Conservation (phyloP, 2,113 vertebrate species). For the Channa maculata region DNA sequence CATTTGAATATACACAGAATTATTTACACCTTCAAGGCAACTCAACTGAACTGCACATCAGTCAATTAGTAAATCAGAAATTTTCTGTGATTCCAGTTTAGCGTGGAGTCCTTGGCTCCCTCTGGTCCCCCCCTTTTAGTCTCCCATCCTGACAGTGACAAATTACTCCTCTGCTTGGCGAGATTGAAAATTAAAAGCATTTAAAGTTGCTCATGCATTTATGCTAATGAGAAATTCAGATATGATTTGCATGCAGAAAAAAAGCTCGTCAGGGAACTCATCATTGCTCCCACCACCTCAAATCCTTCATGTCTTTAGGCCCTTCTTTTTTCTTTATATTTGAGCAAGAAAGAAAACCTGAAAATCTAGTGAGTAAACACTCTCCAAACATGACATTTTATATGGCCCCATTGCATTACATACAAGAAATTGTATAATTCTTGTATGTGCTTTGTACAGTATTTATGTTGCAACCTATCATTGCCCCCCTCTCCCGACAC, state of each 20-base stretch:
- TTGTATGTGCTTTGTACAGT: slow-evolving; percentile 63
- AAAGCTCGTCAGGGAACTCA: slow-evolving; percentile 98
- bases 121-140: slow-evolving; percentile 91
- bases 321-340: slow-evolving; percentile 75
- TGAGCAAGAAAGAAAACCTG: slow-evolving; percentile 62
- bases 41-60: slow-evolving; percentile 96
- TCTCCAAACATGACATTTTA: slow-evolving; percentile 60
- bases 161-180: slow-evolving; percentile 99
- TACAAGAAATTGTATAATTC: slow-evolving; percentile 52
- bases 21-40: slow-evolving; percentile 99
- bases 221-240: slow-evolving; percentile 99
- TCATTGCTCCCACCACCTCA: slow-evolving; percentile 86
- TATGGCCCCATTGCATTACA: slow-evolving; percentile 52
- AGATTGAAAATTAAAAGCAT: slow-evolving; percentile 99
- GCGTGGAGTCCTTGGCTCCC: slow-evolving; percentile 91
- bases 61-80: slow-evolving; percentile 99
- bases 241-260: slow-evolving; percentile 99
- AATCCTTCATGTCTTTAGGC: slow-evolving; percentile 88
- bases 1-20: slow-evolving; percentile 92
- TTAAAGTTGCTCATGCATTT: slow-evolving; percentile 99
- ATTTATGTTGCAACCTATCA: slow-evolving; percentile 73
- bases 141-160: slow-evolving; percentile 99
- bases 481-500: slow-evolving; percentile 56
- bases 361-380: slow-evolving; percentile 61
- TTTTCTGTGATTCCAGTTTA: slow-evolving; percentile 99